Percentiles rank a stretch among this genome's conserved stretches.
Evolutionary conservation across 92 coral and sea anemone species (phyloP).

Genomic region (Phenganax stokvisi): DNA sequence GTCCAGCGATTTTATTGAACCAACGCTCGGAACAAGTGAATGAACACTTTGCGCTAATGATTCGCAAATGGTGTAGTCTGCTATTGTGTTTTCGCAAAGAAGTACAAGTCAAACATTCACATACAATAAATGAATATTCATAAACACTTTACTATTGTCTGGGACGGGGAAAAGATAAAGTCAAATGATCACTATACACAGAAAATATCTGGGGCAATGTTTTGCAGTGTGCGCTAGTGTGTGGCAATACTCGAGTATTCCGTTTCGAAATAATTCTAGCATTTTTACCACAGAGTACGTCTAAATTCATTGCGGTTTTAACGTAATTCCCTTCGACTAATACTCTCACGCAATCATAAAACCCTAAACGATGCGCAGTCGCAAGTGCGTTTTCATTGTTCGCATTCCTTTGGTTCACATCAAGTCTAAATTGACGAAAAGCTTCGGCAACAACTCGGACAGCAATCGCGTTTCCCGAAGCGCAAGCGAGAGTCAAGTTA

Average conservation of each 20-base stretch:
- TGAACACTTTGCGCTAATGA: no score
- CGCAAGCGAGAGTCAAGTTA: conserved; percentile 77
- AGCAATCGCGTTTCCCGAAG: conserved; percentile 78
- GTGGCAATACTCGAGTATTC: background rate
- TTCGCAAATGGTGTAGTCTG: no score
- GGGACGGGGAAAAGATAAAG: conserved; percentile 58
- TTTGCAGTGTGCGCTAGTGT: background rate
- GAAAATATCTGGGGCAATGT: conserved; percentile 70
- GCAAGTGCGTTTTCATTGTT: conserved; percentile 67
- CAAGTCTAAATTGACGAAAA: conserved; percentile 63
- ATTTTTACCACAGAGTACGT: conserved; percentile 3
- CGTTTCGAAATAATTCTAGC: background rate
- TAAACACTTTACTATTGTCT: background rate
- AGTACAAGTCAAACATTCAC: no score
- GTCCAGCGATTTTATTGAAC: no score
- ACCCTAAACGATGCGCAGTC: conserved; percentile 49
- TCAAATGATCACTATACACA: conserved; percentile 76
- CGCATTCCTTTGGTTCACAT: conserved; percentile 61
- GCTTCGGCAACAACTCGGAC: conserved; percentile 59
- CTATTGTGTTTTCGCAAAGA: no score
- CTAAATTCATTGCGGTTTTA: conserved; percentile 18
- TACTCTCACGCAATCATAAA: conserved; percentile 59
- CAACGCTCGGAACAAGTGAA: no score
- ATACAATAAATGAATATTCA: no score
- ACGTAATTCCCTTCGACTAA: conserved; percentile 66